Base-by-base conservation (phyloP, 2,113 vertebrate genomes). In the Nesogale talazaci region DNA sequence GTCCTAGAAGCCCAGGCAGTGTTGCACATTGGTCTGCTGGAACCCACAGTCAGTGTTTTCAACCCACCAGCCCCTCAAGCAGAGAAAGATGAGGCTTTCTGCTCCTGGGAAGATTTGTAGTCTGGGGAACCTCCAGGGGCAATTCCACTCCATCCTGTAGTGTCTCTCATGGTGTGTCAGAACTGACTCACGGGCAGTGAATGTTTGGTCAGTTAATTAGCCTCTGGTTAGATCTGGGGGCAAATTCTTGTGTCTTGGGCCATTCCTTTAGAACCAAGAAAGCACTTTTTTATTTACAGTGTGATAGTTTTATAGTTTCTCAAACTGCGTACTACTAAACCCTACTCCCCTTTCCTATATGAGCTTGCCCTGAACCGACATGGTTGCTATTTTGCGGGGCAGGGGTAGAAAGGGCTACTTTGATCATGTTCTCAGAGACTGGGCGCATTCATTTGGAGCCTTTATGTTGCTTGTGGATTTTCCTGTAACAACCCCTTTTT, bases 391-490 rank as follows among this genome's bases (percentile, higher is more conserved):
- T 76, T 59, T 0, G 16, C 0, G 10, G n/a, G 36, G 17, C 46
- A 52, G 4, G 0, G 8, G 1, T 31, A 8, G n/a, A 1, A 23
- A 36, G 36, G 3, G 10, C 69, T 72, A 11, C 52, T 87, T 80
- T 75, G 67, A 19, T 56, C 91, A 87, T 85, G 70, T 70, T 93
- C 94, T 15, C 67, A 52, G 77, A 16, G 15, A 83, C 40, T 89
- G 82, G 29, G n/a, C 67, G 52, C 75, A 7, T 89, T 94, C 92
- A 52, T 52, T 52, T 52, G 46, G 46, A 95, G 92, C 61, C 85
- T 89, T 91, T 70, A 46, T n/a, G 38, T 88, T 91, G 67, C 63
- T 38, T 93, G 69, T 90, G 38, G 42, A 65, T 94, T 96, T 95
- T 94, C n/a, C 86, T 84, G 94, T 95, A 89, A 86, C 57, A 70